A percentile compares a stretch with the other conserved stretches of the same genome.
These are phyloP conservation scores for Conus ventricosus DNA, from an alignment of 1,140 invertebrate species.

Conservation along the genomic window DNA sequence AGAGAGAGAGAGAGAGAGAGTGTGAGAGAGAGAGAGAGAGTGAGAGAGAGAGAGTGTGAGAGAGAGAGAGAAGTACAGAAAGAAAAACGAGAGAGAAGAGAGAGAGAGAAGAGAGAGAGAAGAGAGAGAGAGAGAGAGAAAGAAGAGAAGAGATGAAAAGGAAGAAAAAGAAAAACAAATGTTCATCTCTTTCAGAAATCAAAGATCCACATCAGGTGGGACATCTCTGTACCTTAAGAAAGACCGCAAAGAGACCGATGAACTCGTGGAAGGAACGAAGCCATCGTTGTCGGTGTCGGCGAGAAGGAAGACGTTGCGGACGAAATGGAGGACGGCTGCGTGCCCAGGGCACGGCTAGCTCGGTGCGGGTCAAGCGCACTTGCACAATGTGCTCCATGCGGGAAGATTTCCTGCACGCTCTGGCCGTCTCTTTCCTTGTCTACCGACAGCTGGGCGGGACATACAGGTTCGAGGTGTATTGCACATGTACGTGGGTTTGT, in stretches of 20 bases:
- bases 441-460: neutral
- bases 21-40: neutral
- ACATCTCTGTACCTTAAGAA: constrained; percentile 74
- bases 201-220: no score
- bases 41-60: neutral
- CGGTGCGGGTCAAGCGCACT: constrained; percentile 75
- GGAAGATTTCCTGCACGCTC: neutral
- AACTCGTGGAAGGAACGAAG: constrained; percentile 98
- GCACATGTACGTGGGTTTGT: no score
- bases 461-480: no score
- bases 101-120: neutral
- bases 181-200: no score
- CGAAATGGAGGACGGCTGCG: constrained; percentile 98
- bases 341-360: constrained; percentile 97
- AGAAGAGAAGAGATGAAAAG: no score
- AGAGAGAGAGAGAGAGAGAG: no score
- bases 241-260: constrained; percentile 92
- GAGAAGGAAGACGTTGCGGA: constrained; percentile 99
- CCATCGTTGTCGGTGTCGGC: constrained; percentile 97
- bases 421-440: neutral
- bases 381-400: constrained; percentile 46
- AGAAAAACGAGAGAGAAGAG: neutral
- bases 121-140: no score
- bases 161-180: no score
- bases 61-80: neutral